phyloP scores from a whole-genome alignment of 2,113 vertebrate species.

The Taurulus bubalis region DNA sequence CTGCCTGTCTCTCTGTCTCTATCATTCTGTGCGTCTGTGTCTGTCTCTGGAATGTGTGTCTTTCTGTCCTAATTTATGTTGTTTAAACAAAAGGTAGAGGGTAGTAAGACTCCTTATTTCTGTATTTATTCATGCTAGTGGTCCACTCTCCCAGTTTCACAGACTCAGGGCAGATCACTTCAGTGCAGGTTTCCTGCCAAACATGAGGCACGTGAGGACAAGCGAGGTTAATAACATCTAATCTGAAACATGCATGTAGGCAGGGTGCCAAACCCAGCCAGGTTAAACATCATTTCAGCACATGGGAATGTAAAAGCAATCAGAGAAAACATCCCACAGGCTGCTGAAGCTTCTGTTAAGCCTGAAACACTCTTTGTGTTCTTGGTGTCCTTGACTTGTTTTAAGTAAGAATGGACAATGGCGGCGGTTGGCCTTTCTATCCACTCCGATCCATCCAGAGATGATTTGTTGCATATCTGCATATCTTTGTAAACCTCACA shows the following conservation, averaged over 20 bases:
- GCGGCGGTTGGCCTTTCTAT: background rate
- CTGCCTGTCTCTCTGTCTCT: conserved; percentile 15
- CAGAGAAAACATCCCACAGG: background rate
- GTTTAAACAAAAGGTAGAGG: background rate
- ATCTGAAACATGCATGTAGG: conserved; percentile 51
- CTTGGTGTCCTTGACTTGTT: background rate
- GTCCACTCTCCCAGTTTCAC: conserved; percentile 3
- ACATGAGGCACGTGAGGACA: conserved; percentile 35
- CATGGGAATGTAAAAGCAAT: conserved; percentile 25
- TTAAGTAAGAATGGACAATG: conserved; percentile 5
- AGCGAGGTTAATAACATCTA: conserved; percentile 57
- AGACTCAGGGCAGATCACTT: conserved; percentile 32
- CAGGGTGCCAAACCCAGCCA: background rate
- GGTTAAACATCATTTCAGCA: background rate
- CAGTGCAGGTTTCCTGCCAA: conserved; percentile 16
- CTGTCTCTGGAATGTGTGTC: conserved; percentile 1
- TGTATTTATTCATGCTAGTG: background rate
- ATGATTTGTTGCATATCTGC: background rate
- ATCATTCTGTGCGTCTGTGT: conserved; percentile 28
- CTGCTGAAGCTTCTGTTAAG: conserved; percentile 21
- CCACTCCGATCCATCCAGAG: background rate
- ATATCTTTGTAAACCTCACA: background rate
- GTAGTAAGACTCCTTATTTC: background rate
- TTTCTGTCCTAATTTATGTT: background rate
- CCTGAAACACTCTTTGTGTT: background rate